A percentile compares a stretch with the other conserved stretches of the same genome.
Conservation (phyloP, 53 echinoderm and acorn worm genomes). For the Actinopyga echinites region DNA sequence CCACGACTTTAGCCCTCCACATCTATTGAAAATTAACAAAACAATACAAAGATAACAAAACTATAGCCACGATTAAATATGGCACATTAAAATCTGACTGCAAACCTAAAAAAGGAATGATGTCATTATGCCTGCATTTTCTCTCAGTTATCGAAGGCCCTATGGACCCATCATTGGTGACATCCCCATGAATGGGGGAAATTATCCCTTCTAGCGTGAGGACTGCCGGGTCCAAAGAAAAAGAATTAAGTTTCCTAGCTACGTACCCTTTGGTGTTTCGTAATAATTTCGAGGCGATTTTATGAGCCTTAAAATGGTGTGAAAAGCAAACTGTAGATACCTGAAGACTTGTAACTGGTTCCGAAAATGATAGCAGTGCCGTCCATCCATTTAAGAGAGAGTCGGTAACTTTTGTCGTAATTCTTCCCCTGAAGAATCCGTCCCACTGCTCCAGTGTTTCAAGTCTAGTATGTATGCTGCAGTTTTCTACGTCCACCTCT, state of each 20-base stretch:
- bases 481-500: not conserved
- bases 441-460: constrained; percentile 59
- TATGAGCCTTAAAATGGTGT: not conserved
- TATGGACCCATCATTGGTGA: no score
- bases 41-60: not conserved
- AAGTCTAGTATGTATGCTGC: not conserved
- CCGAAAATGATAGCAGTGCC: constrained; percentile 57
- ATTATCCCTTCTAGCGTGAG: no score
- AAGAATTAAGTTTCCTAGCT: no score
- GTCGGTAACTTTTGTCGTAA: constrained; percentile 54
- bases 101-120: no score
- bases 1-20: constrained; percentile 53
- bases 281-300: no score
- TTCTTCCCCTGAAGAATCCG: constrained; percentile 54
- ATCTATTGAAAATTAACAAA: constrained; percentile 45
- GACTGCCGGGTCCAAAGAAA: no score
- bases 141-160: no score
- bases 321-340: constrained; percentile 3
- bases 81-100: no score
- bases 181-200: no score
- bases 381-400: constrained; percentile 64
- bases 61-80: no score
- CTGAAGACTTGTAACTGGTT: constrained; percentile 62
- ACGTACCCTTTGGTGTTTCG: no score
- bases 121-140: no score